These are phyloP conservation scores for Scaptomyza graminum DNA, from an alignment of 1,140 invertebrate species.

Conservation along the genomic window DNA sequence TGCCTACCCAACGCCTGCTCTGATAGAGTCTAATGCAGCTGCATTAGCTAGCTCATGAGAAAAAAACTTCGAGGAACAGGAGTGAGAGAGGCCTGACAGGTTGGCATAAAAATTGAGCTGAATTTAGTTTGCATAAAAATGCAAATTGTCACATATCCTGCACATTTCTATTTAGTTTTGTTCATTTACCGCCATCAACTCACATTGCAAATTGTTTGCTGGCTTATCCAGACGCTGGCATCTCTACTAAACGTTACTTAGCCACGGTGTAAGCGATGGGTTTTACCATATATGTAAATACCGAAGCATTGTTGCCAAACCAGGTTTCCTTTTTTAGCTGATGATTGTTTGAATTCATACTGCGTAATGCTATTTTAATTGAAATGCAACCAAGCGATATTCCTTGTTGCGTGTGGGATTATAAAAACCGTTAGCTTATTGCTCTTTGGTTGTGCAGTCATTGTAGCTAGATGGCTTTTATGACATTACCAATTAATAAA, in stretches of 20 bases:
- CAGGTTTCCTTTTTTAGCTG: slow-evolving; percentile 11
- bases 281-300: slow-evolving; percentile 38
- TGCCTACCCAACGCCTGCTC: slow-evolving; percentile 49
- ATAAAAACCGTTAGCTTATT: slow-evolving; percentile 21
- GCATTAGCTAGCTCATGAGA: slow-evolving; percentile 30
- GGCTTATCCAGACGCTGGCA: slow-evolving; percentile 45
- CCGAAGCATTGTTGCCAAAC: slow-evolving; percentile 17
- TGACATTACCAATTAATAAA: slow-evolving; percentile 27
- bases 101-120: slow-evolving; percentile 63
- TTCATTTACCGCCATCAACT: slow-evolving; percentile 40
- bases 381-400: slow-evolving; percentile 63
- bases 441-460: slow-evolving; percentile 31
- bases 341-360: slow-evolving; percentile 46
- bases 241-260: slow-evolving; percentile 12
- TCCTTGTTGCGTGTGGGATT: slow-evolving; percentile 7
- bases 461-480: slow-evolving; percentile 14
- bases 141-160: slow-evolving; percentile 79
- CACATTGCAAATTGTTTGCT: slow-evolving; percentile 55
- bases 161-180: slow-evolving; percentile 76
- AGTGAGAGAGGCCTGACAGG: neutral
- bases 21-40: slow-evolving; percentile 48
- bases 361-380: slow-evolving; percentile 62
- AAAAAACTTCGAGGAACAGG: slow-evolving; percentile 1
- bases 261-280: slow-evolving; percentile 1
- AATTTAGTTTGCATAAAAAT: slow-evolving; percentile 80